Base-by-base conservation (phyloP, 2,797 vertebrate genomes). In the Liparis tanakae region DNA sequence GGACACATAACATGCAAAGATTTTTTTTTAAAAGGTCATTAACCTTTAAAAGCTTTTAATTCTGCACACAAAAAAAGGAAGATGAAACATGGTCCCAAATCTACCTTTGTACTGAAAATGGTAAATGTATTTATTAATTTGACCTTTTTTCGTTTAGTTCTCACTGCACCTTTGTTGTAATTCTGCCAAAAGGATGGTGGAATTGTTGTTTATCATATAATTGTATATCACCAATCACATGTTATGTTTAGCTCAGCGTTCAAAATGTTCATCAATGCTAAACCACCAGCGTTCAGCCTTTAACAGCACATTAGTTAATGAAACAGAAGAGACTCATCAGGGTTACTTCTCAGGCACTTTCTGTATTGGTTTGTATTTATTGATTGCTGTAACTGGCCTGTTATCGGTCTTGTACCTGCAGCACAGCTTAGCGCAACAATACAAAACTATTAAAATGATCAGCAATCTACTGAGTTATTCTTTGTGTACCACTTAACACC, bases 391-490 rank as follows among this genome's bases (percentile, higher is more conserved):
- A 33, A 61, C 67, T 60, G 37, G 30, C 8, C 58, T 44, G 43
- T 63, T n/a, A 51, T 14, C 51, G 43, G 15, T 10, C 34, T 6
- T 10, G 7, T 7, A 74, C 25, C 15, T 58, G 30, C 41, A 56
- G n/a, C 37, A 34, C n/a, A 54, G 39, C 33, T 43, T 17, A n/a
- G 30, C 5, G 43, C 54, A 10, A 25, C 37, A 30, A 64, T 20
- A 66, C 33, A 72, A 67, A 80, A 64, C 33, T 15, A 83, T 68
- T 76, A 79, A 41, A 41, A 41, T 41, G 39, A 41, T 41, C 39
- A 41, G 10, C 39, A 41, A 41, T 41, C 39, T 41, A 41, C 39
- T 41, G 39, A 10, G 39, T 41, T 12, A 12, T 41, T 41, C 10
- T 41, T 41, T 10, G 7, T 41, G 39, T 41, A 41, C 39, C 10